Conservation (phyloP, 2,797 vertebrate species). For the Delichon dasypus region DNA sequence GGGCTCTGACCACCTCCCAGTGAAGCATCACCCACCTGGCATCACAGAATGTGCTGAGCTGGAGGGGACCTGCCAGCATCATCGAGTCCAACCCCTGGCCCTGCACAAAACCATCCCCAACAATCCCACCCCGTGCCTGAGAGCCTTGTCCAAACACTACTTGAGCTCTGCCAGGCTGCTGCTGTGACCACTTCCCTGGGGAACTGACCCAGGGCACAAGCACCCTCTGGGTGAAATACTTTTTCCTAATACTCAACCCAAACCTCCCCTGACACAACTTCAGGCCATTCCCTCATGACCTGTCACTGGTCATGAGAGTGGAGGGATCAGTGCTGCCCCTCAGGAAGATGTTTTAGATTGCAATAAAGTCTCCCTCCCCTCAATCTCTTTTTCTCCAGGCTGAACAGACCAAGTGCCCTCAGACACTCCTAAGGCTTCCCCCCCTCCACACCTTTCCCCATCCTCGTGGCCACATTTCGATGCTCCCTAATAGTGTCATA, state of each 20-base stretch:
- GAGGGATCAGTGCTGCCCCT: no score
- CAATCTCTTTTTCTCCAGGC: neutral
- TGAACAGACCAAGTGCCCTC: neutral
- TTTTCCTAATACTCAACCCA: neutral
- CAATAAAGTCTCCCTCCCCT: neutral
- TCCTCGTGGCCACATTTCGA: fast-evolving
- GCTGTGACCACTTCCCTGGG: neutral
- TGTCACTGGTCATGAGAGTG: neutral
- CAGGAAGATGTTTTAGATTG: fast-evolving
- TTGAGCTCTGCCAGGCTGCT: neutral
- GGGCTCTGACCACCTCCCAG: neutral
- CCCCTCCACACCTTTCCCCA: neutral
- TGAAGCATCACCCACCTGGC: neutral
- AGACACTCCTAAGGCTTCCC: neutral
- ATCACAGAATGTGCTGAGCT: neutral
- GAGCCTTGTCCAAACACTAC: neutral
- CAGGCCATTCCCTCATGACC: neutral
- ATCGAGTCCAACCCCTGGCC: neutral
- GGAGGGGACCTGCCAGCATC: neutral
- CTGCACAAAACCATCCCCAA: neutral
- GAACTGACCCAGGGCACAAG: neutral
- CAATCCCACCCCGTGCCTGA: neutral
- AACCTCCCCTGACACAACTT: neutral
- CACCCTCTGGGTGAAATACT: neutral
- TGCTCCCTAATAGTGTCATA: neutral